Evolutionary conservation across 2,797 vertebrate genomes (phyloP), one percentile per base, ranked within the genome.

Genomic region (Sebastes matsubarae): DNA sequence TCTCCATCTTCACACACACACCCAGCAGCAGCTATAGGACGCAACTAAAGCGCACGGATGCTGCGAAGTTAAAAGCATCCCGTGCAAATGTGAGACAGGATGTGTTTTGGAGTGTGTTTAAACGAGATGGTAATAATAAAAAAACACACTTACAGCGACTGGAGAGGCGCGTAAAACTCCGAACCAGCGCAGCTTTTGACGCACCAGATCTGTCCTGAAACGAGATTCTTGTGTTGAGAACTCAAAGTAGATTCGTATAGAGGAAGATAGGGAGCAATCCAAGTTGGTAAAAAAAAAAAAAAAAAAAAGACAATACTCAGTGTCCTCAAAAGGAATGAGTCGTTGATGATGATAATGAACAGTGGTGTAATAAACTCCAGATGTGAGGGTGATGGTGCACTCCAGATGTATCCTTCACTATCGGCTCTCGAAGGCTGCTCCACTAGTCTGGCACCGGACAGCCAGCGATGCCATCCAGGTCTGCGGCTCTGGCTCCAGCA

Each of bases 1-100:
- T 46, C 73, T 66, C 68, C 80, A 68, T 80, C 81, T 55, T 14
- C 13, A 38, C 36, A 38, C 64, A 77, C 79, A 72, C 81, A 72
- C 36, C 61, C 34, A 42, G 34, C 34, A 42, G 4, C n/a, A 52
- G 22, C 59, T 38, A 38, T 38, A 3, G 73, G 8, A 5, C 63
- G 1, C 58, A 59, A 68, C 38, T 60, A 10, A 14, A 14, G 11
- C 42, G 34, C 42, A 46, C 36, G 7, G 34, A 20, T 65, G 34
- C 14, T 32, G 25, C 22, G 2, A 20, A 63, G 70, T 42, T 7
- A 22, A 27, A 52, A 30, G 54, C 42, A 25, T 46, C 50, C 25
- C 13, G 60, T 16, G 32, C 13, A 16, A 10, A 25, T 10, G 1
- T 1, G 1, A 52, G 25, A 36, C 24, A 16, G 54, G 2, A 3